Evolutionary conservation across 1,140 invertebrate species (phyloP).

Genomic region (Cydia amplana): DNA sequence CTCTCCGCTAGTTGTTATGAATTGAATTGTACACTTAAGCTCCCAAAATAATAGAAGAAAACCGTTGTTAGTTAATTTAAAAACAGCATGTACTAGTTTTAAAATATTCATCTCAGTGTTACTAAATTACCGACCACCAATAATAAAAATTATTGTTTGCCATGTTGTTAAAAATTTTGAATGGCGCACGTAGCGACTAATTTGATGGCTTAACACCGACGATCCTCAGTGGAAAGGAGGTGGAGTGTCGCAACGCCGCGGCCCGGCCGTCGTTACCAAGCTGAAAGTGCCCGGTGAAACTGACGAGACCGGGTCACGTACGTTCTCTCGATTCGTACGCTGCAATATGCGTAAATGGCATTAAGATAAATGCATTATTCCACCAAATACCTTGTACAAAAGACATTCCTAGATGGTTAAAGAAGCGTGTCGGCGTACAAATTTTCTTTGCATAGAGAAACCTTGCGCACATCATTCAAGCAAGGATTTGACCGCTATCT

Average conservation of each 20-base stretch:
- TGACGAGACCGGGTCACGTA: conserved; percentile 34
- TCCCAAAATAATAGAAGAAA: conserved; percentile 1
- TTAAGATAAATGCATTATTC: not conserved
- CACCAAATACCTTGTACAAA: not conserved
- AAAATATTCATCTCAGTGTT: not conserved
- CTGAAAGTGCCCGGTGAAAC: conserved; percentile 34
- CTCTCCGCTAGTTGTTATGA: too few relatives aligned
- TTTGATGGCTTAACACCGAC: conserved; percentile 29
- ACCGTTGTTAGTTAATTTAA: not conserved
- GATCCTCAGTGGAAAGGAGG: conserved; percentile 35
- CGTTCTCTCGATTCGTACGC: conserved; percentile 16
- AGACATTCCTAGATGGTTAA: conserved; percentile 15
- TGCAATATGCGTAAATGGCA: not conserved
- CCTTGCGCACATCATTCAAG: not conserved
- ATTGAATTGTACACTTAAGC: not conserved
- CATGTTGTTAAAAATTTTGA: not conserved
- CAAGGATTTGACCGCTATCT: not conserved
- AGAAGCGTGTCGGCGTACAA: conserved; percentile 9
- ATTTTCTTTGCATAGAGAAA: conserved; percentile 26
- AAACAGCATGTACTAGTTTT: not conserved
- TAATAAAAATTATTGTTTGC: not conserved
- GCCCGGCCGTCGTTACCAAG: conserved; percentile 23
- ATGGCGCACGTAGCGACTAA: conserved; percentile 2
- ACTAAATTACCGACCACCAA: not conserved
- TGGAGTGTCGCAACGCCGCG: conserved; percentile 34